A percentile compares a stretch with the other conserved stretches of the same genome.
Evolutionary conservation across 1,140 invertebrate genomes (phyloP).

Genomic region (Tetragonula clypearis): DNA sequence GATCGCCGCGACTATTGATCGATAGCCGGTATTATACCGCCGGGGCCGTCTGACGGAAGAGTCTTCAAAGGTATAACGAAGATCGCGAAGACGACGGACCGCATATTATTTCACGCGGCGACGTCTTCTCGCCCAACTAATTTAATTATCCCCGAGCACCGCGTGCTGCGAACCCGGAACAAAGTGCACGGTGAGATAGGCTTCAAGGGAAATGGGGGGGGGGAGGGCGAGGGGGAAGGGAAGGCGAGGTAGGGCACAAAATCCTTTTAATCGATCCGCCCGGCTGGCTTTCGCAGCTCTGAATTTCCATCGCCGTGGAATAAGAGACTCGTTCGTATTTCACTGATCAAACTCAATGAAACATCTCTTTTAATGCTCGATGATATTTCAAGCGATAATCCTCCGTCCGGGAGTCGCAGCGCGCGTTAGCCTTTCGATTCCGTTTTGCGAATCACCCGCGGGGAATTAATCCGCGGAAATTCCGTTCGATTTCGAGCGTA

Average conservation of each 20-base stretch:
- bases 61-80: constrained; percentile 45
- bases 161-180: background rate
- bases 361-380: background rate
- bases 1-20: constrained; percentile 28
- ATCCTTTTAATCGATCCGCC: constrained; percentile 31
- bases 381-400: background rate
- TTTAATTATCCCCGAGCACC: constrained; percentile 51
- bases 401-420: background rate
- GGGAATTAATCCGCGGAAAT: too few species aligned
- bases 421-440: background rate
- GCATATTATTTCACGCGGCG: constrained; percentile 42
- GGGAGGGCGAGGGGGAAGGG: background rate
- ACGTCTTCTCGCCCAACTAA: constrained; percentile 51
- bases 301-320: background rate
- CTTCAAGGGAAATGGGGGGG: background rate
- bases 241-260: background rate
- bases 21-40: constrained; percentile 24
- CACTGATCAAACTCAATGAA: background rate
- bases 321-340: background rate
- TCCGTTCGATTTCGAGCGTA: too few species aligned
- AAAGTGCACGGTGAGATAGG: constrained; percentile 21
- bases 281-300: background rate
- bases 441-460: constrained; percentile 13
- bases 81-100: constrained; percentile 43
- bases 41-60: constrained; percentile 4